phyloP scores from a whole-genome alignment of 2,888 invertebrate genomes.

The Odontomyia ornata region DNA sequence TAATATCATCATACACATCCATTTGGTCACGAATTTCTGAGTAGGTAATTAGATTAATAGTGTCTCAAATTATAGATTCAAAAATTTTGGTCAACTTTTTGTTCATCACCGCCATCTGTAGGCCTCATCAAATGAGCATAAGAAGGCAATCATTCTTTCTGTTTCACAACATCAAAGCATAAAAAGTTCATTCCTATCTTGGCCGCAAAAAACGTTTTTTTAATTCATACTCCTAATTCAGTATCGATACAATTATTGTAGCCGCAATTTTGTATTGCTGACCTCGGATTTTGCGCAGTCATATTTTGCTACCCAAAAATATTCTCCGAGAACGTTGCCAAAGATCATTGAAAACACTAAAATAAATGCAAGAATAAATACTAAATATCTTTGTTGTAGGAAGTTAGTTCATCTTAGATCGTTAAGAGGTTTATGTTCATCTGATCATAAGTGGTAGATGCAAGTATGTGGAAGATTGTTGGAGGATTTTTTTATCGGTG shows the following conservation, averaged over 20 bases:
- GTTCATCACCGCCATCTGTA: background rate
- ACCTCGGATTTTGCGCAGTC: conserved; percentile 31
- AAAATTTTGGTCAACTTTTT: too few species aligned
- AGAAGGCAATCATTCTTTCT: background rate
- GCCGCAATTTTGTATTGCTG: background rate
- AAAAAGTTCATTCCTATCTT: background rate
- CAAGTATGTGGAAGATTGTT: background rate
- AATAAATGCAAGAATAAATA: background rate
- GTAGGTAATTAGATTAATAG: too few species aligned
- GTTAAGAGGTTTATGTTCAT: background rate
- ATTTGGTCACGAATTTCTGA: too few species aligned
- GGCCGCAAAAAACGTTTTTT: background rate
- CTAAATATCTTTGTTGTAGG: background rate
- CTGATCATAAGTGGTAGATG: background rate
- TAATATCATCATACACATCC: too few species aligned
- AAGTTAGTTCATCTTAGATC: conserved; percentile 7
- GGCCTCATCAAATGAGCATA: background rate
- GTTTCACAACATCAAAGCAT: background rate
- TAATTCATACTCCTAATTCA: background rate
- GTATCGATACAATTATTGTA: conserved; percentile 23
- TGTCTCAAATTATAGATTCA: too few species aligned
- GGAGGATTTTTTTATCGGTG: background rate
- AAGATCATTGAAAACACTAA: background rate
- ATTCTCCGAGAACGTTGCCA: background rate
- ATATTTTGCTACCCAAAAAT: background rate